A percentile compares a stretch with the other conserved stretches of the same genome.
Conservation (phyloP, 2,888 invertebrate species). For the Keiferia lycopersicella region DNA sequence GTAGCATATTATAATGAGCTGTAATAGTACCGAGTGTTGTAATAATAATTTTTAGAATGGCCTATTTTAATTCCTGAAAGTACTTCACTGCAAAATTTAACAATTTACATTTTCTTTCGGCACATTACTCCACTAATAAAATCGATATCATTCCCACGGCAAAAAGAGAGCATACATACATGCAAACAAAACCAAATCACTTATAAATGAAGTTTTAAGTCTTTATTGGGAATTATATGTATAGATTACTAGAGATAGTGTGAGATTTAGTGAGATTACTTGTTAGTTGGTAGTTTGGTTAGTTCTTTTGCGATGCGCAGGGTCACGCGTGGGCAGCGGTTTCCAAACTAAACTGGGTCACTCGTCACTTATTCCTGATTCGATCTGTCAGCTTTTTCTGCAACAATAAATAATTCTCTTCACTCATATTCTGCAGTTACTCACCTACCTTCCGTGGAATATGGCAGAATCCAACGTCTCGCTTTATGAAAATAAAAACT, state of each 20-base stretch:
- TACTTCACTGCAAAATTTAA: no score
- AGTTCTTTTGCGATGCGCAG: slow-evolving; percentile 34
- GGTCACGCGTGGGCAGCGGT: slow-evolving; percentile 43
- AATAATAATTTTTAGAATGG: neutral
- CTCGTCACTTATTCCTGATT: slow-evolving; percentile 66
- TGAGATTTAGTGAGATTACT: neutral
- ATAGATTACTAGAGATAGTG: neutral
- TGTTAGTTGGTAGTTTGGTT: neutral
- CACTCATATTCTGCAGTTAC: no score
- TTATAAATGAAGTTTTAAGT: neutral
- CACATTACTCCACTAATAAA: no score
- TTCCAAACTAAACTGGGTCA: slow-evolving; percentile 37
- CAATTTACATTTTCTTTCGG: no score
- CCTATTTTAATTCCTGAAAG: no score
- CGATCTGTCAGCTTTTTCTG: slow-evolving; percentile 55
- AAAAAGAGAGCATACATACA: neutral
- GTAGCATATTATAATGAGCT: neutral
- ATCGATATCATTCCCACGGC: no score
- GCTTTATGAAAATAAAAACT: no score
- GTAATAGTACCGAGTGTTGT: neutral
- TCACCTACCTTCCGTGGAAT: no score
- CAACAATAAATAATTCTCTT: slow-evolving; percentile 31
- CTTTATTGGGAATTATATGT: slow-evolving; percentile 1
- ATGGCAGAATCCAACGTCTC: no score
- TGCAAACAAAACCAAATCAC: neutral